Evolutionary conservation across 1,140 invertebrate species (phyloP), one percentile per base, ranked within the genome.

Genomic region (Trichogramma pretiosum): DNA sequence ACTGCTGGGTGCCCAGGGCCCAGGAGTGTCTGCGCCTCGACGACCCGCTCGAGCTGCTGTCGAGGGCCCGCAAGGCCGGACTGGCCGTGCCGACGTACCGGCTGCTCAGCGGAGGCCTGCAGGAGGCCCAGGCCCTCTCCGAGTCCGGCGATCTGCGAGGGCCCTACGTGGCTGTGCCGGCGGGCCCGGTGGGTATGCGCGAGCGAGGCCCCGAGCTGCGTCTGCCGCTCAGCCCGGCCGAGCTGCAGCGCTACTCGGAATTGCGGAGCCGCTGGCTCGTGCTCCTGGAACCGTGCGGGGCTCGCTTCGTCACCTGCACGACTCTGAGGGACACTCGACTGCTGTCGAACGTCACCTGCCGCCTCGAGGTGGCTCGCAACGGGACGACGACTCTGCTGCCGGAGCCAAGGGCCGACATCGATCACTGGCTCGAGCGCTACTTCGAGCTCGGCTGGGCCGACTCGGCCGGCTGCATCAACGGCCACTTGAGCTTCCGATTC

Each of bases 301-400:
- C 22, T 30, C 84, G 83, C 46, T 82, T 80, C 55, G 69, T 88
- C 18, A 88, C 85, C 3, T 89, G 85, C 56, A 88, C 85, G 0
- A 87, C 85, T 0, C 70, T 89, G 13, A 85, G 84, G 57, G 80
- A 84, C 36, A 84, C 83, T 1, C 69, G 74, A 41, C 77, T 87
- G 1, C 78, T 87, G 4, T 83, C 84, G 9, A 89, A 87, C 55
- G 84, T 88, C 2, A 85, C 82, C 0, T 89, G 85, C 54, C 72
- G 77, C 1, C 74, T 87, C 17, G 82, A 87, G 44, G 72, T 76
- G 21, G 74, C 70, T n/a, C 78, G 77, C 50, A 81, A 81, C 7
- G 78, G 77, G 46, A n/a, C n/a, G n/a, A n/a, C n/a, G n/a, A 81
- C 81, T 8, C 64, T 88, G 9, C 75, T 85, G 13, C 82, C 81